Evolutionary conservation across 2,888 invertebrate species (phyloP).

Genomic region (Prosopocoilus inquinatus): DNA sequence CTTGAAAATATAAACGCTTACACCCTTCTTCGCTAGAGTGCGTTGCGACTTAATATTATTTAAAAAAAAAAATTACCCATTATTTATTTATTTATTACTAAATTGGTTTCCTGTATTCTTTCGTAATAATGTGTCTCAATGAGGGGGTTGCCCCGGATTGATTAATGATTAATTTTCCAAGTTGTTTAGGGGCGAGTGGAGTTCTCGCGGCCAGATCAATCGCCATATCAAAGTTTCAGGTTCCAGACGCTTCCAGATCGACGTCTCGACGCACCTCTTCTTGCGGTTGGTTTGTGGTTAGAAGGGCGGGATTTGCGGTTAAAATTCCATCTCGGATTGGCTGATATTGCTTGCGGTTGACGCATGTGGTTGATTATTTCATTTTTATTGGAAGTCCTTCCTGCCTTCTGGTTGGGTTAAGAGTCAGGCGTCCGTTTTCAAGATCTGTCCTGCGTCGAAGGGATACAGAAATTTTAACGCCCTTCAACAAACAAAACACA

Average conservation of each 20-base stretch:
- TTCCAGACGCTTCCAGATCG: conserved; percentile 39
- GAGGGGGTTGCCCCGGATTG: background rate
- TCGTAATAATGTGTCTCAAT: background rate
- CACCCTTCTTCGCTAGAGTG: conserved; percentile 41
- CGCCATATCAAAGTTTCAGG: conserved; percentile 20
- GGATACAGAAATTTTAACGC: conserved; percentile 5
- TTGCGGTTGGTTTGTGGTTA: conserved; percentile 63
- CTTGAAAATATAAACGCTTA: conserved; percentile 42
- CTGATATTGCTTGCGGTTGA: conserved; percentile 58
- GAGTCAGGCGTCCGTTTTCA: conserved; percentile 15
- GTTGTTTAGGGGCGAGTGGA: too few species aligned
- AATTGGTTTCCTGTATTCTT: background rate
- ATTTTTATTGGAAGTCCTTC: conserved; percentile 49
- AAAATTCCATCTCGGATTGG: conserved; percentile 61
- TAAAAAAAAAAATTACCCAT: background rate
- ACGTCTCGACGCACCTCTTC: conserved; percentile 50
- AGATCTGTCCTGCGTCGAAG: conserved; percentile 13
- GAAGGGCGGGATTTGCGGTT: conserved; percentile 63
- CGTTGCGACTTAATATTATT: conserved; percentile 28
- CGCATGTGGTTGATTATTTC: conserved; percentile 52
- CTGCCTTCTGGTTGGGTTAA: conserved; percentile 30
- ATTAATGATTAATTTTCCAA: background rate
- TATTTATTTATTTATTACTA: background rate
- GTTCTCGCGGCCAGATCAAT: conserved; percentile 5
- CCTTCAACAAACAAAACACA: too few species aligned